Evolutionary conservation across 1,140 invertebrate species (phyloP).

Genomic region (Drosophila leontia): DNA sequence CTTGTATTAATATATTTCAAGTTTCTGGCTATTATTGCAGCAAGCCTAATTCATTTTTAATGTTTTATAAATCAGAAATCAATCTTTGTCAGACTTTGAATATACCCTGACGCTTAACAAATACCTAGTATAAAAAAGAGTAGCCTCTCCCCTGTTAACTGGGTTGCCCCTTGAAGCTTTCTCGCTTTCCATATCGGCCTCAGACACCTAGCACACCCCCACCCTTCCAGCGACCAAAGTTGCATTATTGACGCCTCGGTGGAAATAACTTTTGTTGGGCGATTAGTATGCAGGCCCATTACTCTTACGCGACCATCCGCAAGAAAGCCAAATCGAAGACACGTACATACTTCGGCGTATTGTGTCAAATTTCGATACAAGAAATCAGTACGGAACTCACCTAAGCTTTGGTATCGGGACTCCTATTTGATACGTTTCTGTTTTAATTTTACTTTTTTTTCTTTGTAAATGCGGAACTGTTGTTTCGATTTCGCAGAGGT

Average conservation of each 20-base stretch:
- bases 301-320: constrained; percentile 69
- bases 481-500: constrained; percentile 27
- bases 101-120: constrained; percentile 4
- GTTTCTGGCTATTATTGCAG: not conserved
- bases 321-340: constrained; percentile 75
- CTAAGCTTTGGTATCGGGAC: constrained; percentile 70
- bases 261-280: constrained; percentile 71
- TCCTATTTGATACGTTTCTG: constrained; percentile 45
- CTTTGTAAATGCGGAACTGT: constrained; percentile 59
- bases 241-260: constrained; percentile 75
- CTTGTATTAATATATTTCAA: not conserved
- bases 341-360: constrained; percentile 79
- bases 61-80: fast-evolving
- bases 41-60: no score
- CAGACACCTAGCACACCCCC: constrained; percentile 20
- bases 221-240: constrained; percentile 41
- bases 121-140: constrained; percentile 14
- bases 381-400: constrained; percentile 82
- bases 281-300: constrained; percentile 71
- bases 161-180: constrained; percentile 74
- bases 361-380: constrained; percentile 83
- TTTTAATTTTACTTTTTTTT: constrained; percentile 15
- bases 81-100: not conserved
- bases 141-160: constrained; percentile 66
- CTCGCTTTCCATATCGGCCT: constrained; percentile 77